Evolutionary conservation across 2,888 invertebrate genomes (phyloP).

Genomic region (Mythimna ferrago): DNA sequence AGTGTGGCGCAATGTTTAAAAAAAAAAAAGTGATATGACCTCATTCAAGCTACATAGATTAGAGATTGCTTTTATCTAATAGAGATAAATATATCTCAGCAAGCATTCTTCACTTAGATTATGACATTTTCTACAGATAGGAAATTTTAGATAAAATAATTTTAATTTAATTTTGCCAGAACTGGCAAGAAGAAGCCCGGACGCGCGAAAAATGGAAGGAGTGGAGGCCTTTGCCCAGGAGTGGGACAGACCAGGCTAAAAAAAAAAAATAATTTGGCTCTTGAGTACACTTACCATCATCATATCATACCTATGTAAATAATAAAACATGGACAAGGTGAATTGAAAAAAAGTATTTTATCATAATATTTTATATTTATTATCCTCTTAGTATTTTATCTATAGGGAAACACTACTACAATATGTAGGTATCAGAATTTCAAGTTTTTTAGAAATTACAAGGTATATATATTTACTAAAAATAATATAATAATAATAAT

Average conservation of each 20-base stretch:
- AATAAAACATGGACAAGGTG: no score
- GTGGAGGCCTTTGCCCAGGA: no score
- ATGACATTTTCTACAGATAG: constrained; percentile 2
- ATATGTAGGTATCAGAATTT: no score
- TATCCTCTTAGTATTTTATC: constrained; percentile 1
- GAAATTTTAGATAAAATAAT: constrained; percentile 3
- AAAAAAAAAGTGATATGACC: constrained; percentile 13
- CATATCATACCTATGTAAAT: no score
- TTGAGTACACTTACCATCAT: background rate
- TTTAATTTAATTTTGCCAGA: no score
- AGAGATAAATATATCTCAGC: constrained; percentile 49
- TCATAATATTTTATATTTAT: background rate
- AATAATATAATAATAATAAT: no score
- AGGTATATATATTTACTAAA: no score
- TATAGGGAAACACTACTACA: background rate
- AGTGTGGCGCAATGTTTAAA: background rate
- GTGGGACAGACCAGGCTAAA: no score
- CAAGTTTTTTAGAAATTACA: no score
- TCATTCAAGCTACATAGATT: constrained; percentile 27
- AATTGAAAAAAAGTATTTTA: background rate
- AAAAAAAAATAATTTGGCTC: no score
- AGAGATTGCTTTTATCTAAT: constrained; percentile 43
- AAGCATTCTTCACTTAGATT: constrained; percentile 35
- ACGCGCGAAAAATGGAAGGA: no score
- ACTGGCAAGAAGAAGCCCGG: no score